These are phyloP conservation scores for Enteromius radiatus DNA, from an alignment of 2,797 vertebrate species.

Conservation along the genomic window DNA sequence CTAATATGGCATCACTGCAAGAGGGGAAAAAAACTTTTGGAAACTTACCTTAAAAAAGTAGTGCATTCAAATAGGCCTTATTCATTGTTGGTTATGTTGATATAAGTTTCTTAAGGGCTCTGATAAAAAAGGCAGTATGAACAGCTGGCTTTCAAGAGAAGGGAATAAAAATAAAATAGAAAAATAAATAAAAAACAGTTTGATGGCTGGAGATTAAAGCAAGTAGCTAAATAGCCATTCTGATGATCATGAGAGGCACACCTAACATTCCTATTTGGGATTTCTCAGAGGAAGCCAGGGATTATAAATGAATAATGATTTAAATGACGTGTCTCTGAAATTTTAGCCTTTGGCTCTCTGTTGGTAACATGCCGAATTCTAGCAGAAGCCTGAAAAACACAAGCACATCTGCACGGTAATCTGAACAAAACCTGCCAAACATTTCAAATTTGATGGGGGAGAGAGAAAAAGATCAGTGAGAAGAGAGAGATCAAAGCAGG, in stretches of 20 bases:
- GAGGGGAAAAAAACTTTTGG: neutral
- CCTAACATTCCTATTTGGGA: constrained; percentile 2
- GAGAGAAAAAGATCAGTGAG: constrained; percentile 77
- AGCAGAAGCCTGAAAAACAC: constrained; percentile 49
- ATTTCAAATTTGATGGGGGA: constrained; percentile 79
- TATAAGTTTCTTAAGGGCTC: neutral
- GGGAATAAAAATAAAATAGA: constrained; percentile 16
- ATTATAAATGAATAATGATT: constrained; percentile 53
- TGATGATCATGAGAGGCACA: constrained; percentile 22
- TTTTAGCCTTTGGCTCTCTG: constrained; percentile 26
- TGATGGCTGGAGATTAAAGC: constrained; percentile 28
- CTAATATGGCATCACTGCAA: neutral
- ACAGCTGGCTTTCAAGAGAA: neutral
- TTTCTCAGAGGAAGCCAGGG: constrained; percentile 28
- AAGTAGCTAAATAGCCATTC: neutral
- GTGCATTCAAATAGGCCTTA: neutral
- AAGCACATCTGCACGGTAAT: constrained; percentile 74
- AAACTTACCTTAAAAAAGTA: neutral
- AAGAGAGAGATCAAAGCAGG: constrained; percentile 73
- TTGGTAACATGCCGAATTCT: constrained; percentile 43
- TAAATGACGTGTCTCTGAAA: constrained; percentile 26
- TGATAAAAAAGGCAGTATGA: constrained; percentile 18
- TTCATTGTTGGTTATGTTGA: neutral
- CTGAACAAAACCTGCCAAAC: constrained; percentile 76
- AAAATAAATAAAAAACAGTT: too few relatives aligned